These are phyloP conservation scores for Erythrocercus mccallii DNA, from an alignment of 2,113 vertebrate genomes.

Conservation along the genomic window DNA sequence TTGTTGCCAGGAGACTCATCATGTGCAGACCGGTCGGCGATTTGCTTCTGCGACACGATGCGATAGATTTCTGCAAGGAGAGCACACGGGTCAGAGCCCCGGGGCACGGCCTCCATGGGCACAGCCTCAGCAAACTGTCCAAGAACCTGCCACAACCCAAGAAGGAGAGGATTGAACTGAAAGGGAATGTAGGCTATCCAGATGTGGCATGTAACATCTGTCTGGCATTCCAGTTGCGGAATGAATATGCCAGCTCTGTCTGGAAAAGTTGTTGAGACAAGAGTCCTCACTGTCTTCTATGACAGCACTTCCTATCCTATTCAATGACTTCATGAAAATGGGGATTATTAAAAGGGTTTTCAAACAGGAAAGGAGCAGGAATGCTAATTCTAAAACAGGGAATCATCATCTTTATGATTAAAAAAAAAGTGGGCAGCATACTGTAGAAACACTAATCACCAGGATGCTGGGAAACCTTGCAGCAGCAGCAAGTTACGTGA, in stretches of 20 bases:
- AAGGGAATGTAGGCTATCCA: background rate
- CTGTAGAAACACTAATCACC: background rate
- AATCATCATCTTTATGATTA: background rate
- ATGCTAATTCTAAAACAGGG: background rate
- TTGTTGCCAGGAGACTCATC: conserved; percentile 97
- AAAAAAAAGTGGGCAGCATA: background rate
- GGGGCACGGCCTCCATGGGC: accelerated
- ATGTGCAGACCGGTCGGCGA: conserved; percentile 86
- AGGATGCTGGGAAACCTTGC: background rate
- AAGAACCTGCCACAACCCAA: background rate
- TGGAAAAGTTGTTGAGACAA: background rate
- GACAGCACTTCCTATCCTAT: accelerated
- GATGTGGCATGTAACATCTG: background rate
- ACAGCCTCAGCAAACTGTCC: accelerated
- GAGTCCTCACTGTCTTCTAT: background rate
- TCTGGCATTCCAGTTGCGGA: background rate
- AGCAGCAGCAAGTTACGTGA: background rate
- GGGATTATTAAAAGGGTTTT: background rate
- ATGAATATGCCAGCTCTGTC: background rate
- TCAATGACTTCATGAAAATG: background rate
- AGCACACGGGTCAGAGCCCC: background rate
- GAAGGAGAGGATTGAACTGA: background rate
- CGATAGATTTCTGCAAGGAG: conserved; percentile 89
- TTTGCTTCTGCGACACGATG: conserved; percentile 97
- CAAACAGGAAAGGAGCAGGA: background rate